phyloP scores from a whole-genome alignment of 1,140 invertebrate genomes.

The Lanistes nyassanus region DNA sequence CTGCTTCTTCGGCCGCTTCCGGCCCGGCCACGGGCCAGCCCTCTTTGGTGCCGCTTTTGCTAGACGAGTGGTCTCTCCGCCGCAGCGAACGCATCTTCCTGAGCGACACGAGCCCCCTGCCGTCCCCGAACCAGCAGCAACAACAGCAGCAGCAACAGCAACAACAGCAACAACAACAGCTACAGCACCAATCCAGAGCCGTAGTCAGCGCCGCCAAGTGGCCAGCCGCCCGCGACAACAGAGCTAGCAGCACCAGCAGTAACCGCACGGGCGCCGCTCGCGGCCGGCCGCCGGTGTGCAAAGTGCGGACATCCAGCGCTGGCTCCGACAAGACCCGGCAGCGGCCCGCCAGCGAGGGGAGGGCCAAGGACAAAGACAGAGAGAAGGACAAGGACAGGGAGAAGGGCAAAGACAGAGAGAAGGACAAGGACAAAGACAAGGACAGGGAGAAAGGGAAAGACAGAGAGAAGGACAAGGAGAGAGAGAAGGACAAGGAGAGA shows the following conservation, averaged over 20 bases:
- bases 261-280: conserved; percentile 4
- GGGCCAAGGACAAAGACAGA: conserved; percentile 15
- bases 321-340: no score
- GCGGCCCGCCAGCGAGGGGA: no score
- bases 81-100: conserved; percentile 68
- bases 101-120: conserved; percentile 63
- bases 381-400: not conserved
- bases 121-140: conserved; percentile 47
- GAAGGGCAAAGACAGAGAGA: conserved; percentile 17
- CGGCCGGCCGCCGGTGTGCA: no score
- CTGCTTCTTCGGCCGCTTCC: not conserved
- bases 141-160: not conserved
- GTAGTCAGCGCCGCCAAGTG: conserved; percentile 10
- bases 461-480: not conserved
- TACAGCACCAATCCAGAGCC: conserved; percentile 7
- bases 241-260: conserved; percentile 7
- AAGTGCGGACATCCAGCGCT: no score
- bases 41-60: conserved; percentile 54
- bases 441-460: not conserved
- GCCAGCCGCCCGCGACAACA: conserved; percentile 6
- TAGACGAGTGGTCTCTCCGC: conserved; percentile 64
- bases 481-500: not conserved
- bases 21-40: conserved; percentile 17
- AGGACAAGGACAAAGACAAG: not conserved
- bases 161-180: no score